Evolutionary conservation across 2,888 invertebrate species (phyloP).

Genomic region (Monoplex corrugatus): DNA sequence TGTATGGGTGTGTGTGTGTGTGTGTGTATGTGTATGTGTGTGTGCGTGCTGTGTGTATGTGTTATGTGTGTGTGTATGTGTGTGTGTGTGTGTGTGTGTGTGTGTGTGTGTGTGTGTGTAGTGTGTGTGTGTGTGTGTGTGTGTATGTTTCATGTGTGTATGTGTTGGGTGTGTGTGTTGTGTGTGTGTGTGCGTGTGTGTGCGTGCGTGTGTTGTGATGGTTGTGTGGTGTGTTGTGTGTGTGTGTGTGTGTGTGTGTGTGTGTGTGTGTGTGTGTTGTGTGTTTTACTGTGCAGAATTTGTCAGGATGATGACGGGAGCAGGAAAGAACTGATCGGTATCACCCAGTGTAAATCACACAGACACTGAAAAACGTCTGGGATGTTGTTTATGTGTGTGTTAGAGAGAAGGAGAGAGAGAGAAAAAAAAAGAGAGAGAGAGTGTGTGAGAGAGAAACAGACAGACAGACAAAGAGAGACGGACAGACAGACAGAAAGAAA

Average conservation of each 20-base stretch:
- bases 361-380: neutral
- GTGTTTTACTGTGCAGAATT: constrained; percentile 19
- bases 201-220: neutral
- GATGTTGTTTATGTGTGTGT: too few relatives aligned
- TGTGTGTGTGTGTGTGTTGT: neutral
- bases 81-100: neutral
- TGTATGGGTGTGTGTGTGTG: neutral
- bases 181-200: neutral
- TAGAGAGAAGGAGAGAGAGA: too few relatives aligned
- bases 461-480: neutral
- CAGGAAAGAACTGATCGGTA: neutral
- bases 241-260: neutral
- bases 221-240: neutral
- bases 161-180: neutral
- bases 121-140: neutral
- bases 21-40: neutral
- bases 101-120: neutral
- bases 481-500: neutral
- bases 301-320: neutral
- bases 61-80: neutral
- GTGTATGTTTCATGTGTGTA: too few relatives aligned
- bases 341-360: neutral
- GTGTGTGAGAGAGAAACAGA: too few relatives aligned
- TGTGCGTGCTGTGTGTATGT: neutral
- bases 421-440: too few relatives aligned